phyloP scores from a whole-genome alignment of 2,113 vertebrate genomes.

The Stomatorhinus ivindoensis region DNA sequence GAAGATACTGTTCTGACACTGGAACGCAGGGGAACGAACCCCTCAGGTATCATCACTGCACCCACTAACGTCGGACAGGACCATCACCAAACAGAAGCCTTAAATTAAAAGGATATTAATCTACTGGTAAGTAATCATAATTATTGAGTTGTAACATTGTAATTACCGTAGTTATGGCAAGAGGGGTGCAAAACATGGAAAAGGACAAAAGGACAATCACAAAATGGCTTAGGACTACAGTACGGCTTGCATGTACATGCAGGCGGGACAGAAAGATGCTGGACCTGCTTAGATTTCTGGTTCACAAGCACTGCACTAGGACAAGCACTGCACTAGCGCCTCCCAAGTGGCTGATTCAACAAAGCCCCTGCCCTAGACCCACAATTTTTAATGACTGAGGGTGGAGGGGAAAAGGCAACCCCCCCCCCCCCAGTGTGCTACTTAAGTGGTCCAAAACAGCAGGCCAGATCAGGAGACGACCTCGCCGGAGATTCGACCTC shows the following conservation, averaged over 20 bases:
- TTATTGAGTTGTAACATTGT: not conserved
- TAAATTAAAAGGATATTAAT: not conserved
- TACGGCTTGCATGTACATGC: not conserved
- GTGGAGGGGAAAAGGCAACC: not conserved
- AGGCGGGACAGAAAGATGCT: not conserved
- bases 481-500: not conserved
- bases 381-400: not conserved
- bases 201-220: not conserved
- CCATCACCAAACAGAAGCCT: not conserved
- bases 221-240: conserved; percentile 3
- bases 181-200: not conserved
- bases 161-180: not conserved
- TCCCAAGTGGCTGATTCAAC: not conserved
- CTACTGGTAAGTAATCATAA: not conserved
- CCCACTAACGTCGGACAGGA: not conserved
- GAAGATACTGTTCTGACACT: not conserved
- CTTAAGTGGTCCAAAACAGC: not conserved
- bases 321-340: not conserved
- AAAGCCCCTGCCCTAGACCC: not conserved
- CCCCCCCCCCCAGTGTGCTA: not conserved
- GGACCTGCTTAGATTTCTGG: not conserved
- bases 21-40: not conserved
- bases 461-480: not conserved
- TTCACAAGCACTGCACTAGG: not conserved
- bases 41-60: not conserved